These are phyloP conservation scores for Momotus momota DNA, from an alignment of 2,797 vertebrate species.

Conservation along the genomic window DNA sequence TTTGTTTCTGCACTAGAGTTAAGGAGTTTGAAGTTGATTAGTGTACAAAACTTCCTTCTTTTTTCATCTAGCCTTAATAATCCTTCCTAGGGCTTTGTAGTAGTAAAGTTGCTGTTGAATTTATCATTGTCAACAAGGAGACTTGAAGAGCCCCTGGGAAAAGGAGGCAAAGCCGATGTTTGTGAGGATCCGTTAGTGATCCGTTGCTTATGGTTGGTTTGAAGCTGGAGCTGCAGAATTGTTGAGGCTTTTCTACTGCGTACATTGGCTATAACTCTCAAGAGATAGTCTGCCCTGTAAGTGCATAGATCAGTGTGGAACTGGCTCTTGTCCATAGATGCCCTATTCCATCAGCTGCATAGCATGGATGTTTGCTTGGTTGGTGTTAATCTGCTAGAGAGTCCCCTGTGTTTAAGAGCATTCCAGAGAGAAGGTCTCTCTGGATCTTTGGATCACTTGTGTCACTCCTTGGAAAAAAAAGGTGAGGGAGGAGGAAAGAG, in stretches of 20 bases:
- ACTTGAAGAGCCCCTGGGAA: neutral
- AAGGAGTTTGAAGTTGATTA: neutral
- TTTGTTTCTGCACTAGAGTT: conserved; percentile 13
- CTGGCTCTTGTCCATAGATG: neutral
- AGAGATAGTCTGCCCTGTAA: neutral
- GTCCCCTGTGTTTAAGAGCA: neutral
- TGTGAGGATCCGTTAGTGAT: neutral
- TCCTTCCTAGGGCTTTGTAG: neutral
- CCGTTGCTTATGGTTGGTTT: neutral
- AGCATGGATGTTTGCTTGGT: neutral
- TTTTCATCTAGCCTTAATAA: neutral
- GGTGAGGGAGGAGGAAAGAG: too few species aligned
- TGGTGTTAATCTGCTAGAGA: neutral
- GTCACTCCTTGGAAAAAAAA: neutral
- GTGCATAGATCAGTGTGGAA: neutral
- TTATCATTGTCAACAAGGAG: neutral
- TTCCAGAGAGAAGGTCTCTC: neutral
- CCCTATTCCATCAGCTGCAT: neutral
- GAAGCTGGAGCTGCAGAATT: neutral
- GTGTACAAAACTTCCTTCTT: neutral
- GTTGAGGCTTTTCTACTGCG: neutral
- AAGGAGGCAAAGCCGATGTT: neutral
- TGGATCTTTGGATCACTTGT: neutral
- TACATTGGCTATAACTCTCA: neutral
- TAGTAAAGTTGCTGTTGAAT: neutral